Conservation (phyloP, 92 coral and sea anemone species). For the Bergia puertoricense region DNA sequence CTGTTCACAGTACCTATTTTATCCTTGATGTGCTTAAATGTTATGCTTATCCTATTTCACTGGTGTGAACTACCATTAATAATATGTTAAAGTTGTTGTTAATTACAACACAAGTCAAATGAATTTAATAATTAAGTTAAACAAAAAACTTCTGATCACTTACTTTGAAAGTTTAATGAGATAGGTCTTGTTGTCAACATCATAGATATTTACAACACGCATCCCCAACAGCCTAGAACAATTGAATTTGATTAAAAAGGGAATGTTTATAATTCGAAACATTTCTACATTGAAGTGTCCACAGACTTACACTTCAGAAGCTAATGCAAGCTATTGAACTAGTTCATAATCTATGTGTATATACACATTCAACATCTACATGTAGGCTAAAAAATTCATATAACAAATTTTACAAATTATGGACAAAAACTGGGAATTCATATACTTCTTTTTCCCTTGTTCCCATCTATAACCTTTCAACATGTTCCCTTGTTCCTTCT, state of each 20-base stretch:
- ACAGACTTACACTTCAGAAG: neutral
- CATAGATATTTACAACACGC: constrained; percentile 94
- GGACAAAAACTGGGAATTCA: too few species aligned
- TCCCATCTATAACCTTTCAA: too few species aligned
- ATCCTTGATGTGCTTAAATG: too few species aligned
- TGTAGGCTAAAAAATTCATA: neutral
- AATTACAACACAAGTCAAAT: neutral
- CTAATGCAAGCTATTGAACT: neutral
- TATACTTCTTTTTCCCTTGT: too few species aligned
- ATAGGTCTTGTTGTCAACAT: constrained; percentile 93
- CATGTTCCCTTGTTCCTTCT: too few species aligned
- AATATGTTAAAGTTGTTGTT: too few species aligned
- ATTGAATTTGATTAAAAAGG: neutral
- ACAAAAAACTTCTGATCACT: constrained; percentile 23
- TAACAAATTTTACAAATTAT: too few species aligned
- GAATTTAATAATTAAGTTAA: neutral
- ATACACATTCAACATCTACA: neutral
- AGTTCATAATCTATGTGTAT: too few species aligned
- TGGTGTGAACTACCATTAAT: too few species aligned
- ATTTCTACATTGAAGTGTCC: too few species aligned
- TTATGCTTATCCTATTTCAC: too few species aligned
- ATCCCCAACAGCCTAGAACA: constrained; percentile 77
- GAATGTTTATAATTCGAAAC: neutral
- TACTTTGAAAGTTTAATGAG: constrained; percentile 90
- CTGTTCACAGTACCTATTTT: too few species aligned